Conservation (phyloP, 2,113 vertebrate species). For the Nothocercus nigrocapillus region DNA sequence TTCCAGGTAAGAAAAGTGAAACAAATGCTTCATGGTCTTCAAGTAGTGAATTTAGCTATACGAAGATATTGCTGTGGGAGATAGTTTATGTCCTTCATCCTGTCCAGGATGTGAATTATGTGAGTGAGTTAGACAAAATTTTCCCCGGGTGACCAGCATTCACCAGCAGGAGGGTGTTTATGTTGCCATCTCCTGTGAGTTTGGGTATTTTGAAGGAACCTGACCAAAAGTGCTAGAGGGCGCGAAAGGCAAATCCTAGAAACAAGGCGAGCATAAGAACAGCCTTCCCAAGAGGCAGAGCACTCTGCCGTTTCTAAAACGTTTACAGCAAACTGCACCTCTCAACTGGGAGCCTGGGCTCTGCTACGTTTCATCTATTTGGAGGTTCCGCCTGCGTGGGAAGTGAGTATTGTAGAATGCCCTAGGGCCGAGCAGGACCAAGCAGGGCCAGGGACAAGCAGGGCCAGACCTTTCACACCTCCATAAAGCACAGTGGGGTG, state of each 20-base stretch:
- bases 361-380: slow-evolving; percentile 31
- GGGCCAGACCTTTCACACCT: neutral
- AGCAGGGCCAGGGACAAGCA: neutral
- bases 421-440: neutral
- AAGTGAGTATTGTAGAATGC: neutral
- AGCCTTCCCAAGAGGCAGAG: neutral
- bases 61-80: neutral
- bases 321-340: neutral
- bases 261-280: neutral
- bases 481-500: neutral
- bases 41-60: neutral
- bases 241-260: neutral
- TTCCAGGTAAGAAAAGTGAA: neutral
- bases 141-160: neutral
- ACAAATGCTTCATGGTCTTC: neutral
- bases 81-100: neutral
- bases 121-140: neutral
- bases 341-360: neutral
- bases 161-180: neutral
- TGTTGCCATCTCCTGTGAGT: neutral
- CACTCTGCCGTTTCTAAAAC: neutral
- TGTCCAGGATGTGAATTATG: neutral
- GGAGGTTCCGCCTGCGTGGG: neutral
- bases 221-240: neutral
- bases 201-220: neutral